Conservation (phyloP, 2,888 invertebrate species). For the Patella depressa region DNA sequence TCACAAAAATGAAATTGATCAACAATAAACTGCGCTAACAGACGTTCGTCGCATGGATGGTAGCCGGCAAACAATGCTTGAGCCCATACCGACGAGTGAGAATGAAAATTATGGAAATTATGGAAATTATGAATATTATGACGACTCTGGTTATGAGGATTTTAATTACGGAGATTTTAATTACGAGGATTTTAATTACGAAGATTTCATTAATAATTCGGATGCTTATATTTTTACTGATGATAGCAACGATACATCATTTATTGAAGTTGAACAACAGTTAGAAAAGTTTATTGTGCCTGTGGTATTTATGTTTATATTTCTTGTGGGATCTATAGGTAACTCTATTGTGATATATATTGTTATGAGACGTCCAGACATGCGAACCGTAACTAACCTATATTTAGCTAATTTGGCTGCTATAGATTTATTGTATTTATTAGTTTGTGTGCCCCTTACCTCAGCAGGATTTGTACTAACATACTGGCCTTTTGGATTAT, state of each 20-base stretch:
- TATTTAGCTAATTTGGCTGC: slow-evolving; percentile 42
- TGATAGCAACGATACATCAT: not conserved
- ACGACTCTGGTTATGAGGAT: no score
- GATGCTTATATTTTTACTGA: slow-evolving; percentile 18
- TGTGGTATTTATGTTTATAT: slow-evolving; percentile 13
- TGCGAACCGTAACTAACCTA: slow-evolving; percentile 41
- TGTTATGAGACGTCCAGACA: slow-evolving; percentile 30
- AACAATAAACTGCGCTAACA: no score
- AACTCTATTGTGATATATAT: slow-evolving; percentile 33
- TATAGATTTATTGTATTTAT: slow-evolving; percentile 88
- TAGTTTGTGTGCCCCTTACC: slow-evolving; percentile 91
- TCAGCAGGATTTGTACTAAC: slow-evolving; percentile 87
- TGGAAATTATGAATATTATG: no score
- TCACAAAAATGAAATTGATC: no score
- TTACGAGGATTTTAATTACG: no score
- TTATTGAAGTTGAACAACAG: not conserved
- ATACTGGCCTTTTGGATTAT: slow-evolving; percentile 87
- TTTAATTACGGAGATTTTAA: no score
- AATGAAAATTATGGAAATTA: no score
- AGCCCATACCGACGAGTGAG: no score
- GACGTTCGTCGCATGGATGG: no score
- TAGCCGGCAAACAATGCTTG: no score
- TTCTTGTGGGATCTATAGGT: slow-evolving; percentile 18
- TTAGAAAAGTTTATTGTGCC: slow-evolving; percentile 11
- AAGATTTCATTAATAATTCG: not conserved